Evolutionary conservation across 2,888 invertebrate genomes (phyloP).

Genomic region (Agrochola litura): DNA sequence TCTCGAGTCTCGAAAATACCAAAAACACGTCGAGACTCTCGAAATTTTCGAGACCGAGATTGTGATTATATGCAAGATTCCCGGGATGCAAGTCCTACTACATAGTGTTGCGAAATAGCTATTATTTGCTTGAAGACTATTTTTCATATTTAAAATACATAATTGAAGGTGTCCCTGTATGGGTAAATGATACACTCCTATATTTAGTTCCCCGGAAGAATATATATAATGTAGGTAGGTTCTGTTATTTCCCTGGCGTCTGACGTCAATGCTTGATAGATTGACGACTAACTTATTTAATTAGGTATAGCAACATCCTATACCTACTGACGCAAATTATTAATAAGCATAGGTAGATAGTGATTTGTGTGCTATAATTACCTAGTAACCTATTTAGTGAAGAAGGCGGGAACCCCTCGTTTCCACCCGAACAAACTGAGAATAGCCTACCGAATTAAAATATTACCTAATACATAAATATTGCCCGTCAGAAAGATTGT

Average conservation of each 20-base stretch:
- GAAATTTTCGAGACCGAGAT: too few relatives aligned
- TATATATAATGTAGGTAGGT: background rate
- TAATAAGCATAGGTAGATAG: background rate
- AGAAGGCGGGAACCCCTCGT: background rate
- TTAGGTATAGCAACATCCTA: conserved; percentile 2
- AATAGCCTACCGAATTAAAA: background rate
- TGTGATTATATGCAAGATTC: too few relatives aligned
- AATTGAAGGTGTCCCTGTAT: background rate
- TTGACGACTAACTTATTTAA: background rate
- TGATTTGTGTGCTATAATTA: background rate
- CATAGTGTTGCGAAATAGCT: background rate
- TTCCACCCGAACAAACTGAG: background rate
- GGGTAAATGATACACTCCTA: background rate
- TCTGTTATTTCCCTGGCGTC: background rate
- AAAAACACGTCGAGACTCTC: too few relatives aligned
- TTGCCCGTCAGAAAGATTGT: background rate
- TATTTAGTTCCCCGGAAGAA: conserved; percentile 10
- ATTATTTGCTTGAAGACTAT: background rate
- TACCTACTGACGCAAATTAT: background rate
- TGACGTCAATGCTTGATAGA: conserved; percentile 19
- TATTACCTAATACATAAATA: background rate
- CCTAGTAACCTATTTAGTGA: background rate
- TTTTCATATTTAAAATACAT: background rate
- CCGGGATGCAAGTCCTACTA: background rate
- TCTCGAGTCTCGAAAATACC: too few relatives aligned